Evolutionary conservation across 2,888 invertebrate species (phyloP).

Genomic region (Herminia tarsipennalis): DNA sequence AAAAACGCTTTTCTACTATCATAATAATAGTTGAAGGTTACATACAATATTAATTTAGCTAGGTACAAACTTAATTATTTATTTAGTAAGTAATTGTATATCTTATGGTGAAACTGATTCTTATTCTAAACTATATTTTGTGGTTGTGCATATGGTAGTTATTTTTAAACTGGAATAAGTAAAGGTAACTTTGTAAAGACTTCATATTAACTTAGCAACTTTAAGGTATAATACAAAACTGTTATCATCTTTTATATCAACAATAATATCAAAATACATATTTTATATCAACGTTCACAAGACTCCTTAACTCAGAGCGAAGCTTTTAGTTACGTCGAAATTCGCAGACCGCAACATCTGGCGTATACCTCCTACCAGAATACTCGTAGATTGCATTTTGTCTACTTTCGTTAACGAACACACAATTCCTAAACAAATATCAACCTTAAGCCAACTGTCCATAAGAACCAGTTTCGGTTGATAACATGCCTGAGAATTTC

Average conservation of each 20-base stretch:
- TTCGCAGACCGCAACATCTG: slow-evolving; percentile 82
- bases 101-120: no score
- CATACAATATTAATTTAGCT: no score
- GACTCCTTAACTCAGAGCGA: slow-evolving; percentile 60
- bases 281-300: slow-evolving; percentile 44
- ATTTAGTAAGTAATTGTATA: no score
- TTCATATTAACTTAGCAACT: neutral
- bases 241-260: neutral
- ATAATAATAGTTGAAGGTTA: no score
- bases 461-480: slow-evolving; percentile 46
- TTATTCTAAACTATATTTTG: no score
- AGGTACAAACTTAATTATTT: no score
- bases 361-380: slow-evolving; percentile 67
- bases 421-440: slow-evolving; percentile 24
- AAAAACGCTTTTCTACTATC: no score
- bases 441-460: slow-evolving; percentile 25
- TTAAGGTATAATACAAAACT: neutral
- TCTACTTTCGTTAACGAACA: slow-evolving; percentile 58
- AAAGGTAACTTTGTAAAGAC: no score
- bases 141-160: no score
- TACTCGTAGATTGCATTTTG: slow-evolving; percentile 76
- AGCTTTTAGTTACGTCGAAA: slow-evolving; percentile 80
- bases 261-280: slow-evolving; percentile 22
- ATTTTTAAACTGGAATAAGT: no score
- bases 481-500: slow-evolving; percentile 38